Conservation (phyloP, 2,113 vertebrate species). For the Triplophysa tibetana region DNA sequence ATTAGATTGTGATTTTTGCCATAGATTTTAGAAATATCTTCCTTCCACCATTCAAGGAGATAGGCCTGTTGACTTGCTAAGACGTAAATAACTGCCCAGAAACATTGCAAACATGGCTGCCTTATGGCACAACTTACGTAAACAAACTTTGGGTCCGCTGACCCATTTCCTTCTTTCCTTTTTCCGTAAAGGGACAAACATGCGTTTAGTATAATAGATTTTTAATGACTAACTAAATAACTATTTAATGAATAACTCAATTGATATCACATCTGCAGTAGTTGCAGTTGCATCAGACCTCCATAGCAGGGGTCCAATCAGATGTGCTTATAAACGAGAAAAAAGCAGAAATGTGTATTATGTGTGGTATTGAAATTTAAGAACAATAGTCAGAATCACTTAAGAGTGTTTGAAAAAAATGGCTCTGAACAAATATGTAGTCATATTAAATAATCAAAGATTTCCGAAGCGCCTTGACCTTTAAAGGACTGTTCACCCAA, state of each 20-base stretch:
- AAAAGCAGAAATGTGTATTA: constrained; percentile 1
- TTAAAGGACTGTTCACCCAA: too few relatives aligned
- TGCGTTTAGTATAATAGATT: constrained; percentile 55
- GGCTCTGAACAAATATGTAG: constrained; percentile 14
- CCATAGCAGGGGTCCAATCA: constrained; percentile 54
- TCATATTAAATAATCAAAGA: constrained; percentile 6
- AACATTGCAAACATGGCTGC: too few relatives aligned
- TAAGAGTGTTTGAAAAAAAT: background rate
- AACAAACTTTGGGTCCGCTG: background rate
- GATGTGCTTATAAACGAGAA: constrained; percentile 44
- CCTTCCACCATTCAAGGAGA: too few relatives aligned
- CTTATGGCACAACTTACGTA: too few relatives aligned
- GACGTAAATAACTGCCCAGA: too few relatives aligned
- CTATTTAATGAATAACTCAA: constrained; percentile 56
- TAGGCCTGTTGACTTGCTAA: too few relatives aligned
- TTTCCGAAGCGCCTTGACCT: constrained; percentile 11
- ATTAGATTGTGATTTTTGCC: too few relatives aligned
- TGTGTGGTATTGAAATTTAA: constrained; percentile 39
- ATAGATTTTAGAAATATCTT: too few relatives aligned
- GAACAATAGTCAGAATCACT: constrained; percentile 14
- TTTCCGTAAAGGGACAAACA: constrained; percentile 31
- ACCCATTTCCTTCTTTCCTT: constrained; percentile 29
- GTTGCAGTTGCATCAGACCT: constrained; percentile 17
- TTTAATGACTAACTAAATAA: too few relatives aligned
- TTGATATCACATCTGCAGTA: constrained; percentile 60